Conservation (phyloP, 2,113 vertebrate genomes). For the Nicator chloris region DNA sequence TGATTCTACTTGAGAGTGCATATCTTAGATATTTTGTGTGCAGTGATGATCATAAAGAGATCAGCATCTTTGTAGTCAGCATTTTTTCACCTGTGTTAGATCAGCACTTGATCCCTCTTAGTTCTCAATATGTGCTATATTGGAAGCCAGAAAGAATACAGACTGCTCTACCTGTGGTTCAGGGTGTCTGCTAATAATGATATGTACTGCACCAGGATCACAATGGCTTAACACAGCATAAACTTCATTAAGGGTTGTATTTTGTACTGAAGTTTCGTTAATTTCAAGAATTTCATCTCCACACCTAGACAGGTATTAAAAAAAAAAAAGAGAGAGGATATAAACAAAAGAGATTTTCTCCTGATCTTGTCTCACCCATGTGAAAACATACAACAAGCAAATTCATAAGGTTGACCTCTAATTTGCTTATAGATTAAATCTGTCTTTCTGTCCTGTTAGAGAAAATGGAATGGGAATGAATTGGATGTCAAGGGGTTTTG, state of each 20-base stretch:
- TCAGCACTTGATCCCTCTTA: not conserved
- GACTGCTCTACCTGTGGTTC: conserved; percentile 82
- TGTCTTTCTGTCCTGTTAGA: not conserved
- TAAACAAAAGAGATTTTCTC: not conserved
- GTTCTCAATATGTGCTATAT: not conserved
- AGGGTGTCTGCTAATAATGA: conserved; percentile 90
- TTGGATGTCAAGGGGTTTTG: not conserved
- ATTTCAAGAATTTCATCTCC: conserved; percentile 94
- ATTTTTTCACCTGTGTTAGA: not conserved
- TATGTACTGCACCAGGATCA: conserved; percentile 80
- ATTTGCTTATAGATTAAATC: not conserved
- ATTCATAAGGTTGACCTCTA: not conserved
- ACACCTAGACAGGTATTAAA: conserved; percentile 68
- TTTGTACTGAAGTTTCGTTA: conserved; percentile 82
- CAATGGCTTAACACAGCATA: conserved; percentile 88
- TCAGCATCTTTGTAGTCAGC: not conserved
- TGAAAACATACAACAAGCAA: not conserved
- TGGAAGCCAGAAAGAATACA: not conserved
- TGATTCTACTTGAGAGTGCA: not conserved
- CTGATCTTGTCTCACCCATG: not conserved
- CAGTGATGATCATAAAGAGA: not conserved
- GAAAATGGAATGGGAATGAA: not conserved
- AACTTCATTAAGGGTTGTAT: conserved; percentile 87
- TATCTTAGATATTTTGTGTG: not conserved
- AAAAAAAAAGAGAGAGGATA: not conserved